These are phyloP conservation scores for Spodoptera picta DNA, from an alignment of 2,888 invertebrate genomes.

Conservation along the genomic window DNA sequence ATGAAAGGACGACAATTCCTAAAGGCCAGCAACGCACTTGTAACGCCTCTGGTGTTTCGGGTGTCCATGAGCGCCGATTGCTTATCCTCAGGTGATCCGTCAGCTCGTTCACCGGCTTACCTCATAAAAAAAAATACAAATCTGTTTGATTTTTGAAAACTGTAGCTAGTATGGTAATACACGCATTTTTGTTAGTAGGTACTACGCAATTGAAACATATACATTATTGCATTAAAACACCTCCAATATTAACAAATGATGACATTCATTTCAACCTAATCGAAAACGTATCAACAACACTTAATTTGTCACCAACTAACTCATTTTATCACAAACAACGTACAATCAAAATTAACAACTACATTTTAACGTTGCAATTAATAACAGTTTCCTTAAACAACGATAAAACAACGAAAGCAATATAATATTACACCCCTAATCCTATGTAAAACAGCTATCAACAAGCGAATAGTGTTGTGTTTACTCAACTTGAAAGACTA, in stretches of 20 bases:
- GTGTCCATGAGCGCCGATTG: too few relatives aligned
- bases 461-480: conserved; percentile 49
- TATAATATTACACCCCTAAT: conserved; percentile 25
- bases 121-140: too few relatives aligned
- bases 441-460: conserved; percentile 41
- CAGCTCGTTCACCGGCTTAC: too few relatives aligned
- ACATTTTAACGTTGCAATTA: conserved; percentile 4
- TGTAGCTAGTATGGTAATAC: too few relatives aligned
- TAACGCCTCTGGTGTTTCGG: too few relatives aligned
- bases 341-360: background rate
- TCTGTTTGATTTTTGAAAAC: background rate
- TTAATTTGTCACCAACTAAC: background rate
- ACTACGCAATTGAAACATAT: too few relatives aligned
- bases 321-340: background rate
- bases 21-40: too few relatives aligned
- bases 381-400: conserved; percentile 18
- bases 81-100: too few relatives aligned
- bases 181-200: too few relatives aligned
- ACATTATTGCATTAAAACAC: too few relatives aligned
- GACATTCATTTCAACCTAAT: background rate
- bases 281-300: background rate
- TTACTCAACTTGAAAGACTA: conserved; percentile 57
- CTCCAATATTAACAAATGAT: too few relatives aligned
- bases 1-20: background rate
- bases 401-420: conserved; percentile 19